phyloP scores from a whole-genome alignment of 2,888 invertebrate species.

The Macrophya annulata region DNA sequence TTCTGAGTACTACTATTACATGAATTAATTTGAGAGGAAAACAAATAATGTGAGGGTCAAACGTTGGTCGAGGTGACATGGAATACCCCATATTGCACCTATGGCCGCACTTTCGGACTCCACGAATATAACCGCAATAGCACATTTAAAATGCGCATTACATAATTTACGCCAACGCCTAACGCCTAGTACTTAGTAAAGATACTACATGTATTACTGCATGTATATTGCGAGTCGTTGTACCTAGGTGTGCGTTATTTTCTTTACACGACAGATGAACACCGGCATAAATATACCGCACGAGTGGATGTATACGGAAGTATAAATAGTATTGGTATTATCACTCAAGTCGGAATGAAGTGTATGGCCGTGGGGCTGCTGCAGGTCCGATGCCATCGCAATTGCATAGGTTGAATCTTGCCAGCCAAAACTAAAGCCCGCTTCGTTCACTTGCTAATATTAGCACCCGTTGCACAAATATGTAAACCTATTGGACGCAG shows the following conservation, averaged over 20 bases:
- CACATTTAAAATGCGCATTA: not conserved
- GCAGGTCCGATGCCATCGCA: constrained; percentile 35
- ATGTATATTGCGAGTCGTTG: not conserved
- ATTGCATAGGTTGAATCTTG: constrained; percentile 48
- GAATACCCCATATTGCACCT: too few species aligned
- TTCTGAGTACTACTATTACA: too few species aligned
- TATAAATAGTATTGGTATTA: constrained; percentile 53
- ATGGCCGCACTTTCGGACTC: not conserved
- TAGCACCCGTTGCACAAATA: constrained; percentile 9
- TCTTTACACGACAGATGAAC: not conserved
- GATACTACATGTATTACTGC: not conserved
- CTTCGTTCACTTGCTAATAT: constrained; percentile 34
- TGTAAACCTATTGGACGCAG: not conserved
- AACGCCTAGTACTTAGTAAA: not conserved
- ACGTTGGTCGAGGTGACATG: too few species aligned
- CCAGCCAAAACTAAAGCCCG: constrained; percentile 38
- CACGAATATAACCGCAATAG: not conserved
- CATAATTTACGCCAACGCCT: not conserved
- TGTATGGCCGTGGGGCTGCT: not conserved
- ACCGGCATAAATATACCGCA: not conserved
- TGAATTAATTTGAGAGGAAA: too few species aligned
- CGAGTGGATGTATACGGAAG: not conserved
- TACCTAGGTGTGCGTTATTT: not conserved
- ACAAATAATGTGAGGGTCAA: too few species aligned
- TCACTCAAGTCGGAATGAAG: constrained; percentile 33